Evolutionary conservation across 1,140 invertebrate species (phyloP), one percentile per base, ranked within the genome.

Genomic region (Colletes gigas): DNA sequence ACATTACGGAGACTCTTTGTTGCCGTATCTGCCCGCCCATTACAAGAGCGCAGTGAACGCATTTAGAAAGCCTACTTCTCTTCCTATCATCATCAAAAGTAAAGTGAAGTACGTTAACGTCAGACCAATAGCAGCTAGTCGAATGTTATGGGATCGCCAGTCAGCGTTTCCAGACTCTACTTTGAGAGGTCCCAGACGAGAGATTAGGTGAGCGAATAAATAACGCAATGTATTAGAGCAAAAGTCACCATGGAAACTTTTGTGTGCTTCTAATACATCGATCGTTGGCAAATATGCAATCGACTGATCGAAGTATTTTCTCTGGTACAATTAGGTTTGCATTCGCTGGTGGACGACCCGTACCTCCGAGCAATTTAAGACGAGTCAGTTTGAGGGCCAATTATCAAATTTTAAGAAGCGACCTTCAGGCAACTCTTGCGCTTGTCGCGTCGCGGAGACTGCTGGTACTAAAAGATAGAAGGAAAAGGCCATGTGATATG

Each of bases 371-470:
- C 73, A 93, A 90, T 81, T 83, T 93, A 59, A 91, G 90, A 65
- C 88, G 92, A 5, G 88, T 90, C 8, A 92, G 90, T 88, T 87
- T 93, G 68, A 89, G 92, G 73, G 92, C 92, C 0, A 91, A 92
- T 88, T 93, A 93, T 78, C 92, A 93, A 83, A 91, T 93, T 84
- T 80, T 93, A 67, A 90, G 92, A 55, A 92, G 85, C 44, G 92
- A 93, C 72, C 84, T 90, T 55, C 88, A 89, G 65, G 92, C 92
- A 1, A 91, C 89, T 19, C 89, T 90, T 44, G 93, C 92, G 15
- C 86, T 90, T 4, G 88, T 93, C 17, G 92, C 92, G 9, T 92
- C 91, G 0, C 85, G 90, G 15, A 90, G 92, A 50, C 83, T 93
- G 3, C 83, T 92, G 14, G 89, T 93, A 21, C 88, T 92, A 74